A percentile compares a stretch with the other conserved stretches of the same genome.
phyloP scores from a whole-genome alignment of 2,797 vertebrate genomes.

The Peromyscus nudipes region DNA sequence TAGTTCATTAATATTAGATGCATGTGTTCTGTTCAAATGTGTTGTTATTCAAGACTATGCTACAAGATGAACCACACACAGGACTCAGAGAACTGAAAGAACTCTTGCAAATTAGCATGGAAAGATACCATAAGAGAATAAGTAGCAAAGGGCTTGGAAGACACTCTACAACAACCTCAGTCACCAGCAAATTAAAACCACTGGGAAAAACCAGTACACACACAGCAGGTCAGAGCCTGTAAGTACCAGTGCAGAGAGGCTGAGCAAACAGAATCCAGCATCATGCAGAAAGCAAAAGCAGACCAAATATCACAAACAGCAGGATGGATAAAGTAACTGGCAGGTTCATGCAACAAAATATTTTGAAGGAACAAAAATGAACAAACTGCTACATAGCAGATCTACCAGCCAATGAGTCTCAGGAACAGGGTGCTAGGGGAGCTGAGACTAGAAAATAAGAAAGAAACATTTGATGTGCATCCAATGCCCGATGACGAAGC shows the following conservation, averaged over 20 bases:
- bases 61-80: not conserved
- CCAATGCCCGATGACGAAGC: not conserved
- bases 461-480: not conserved
- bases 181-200: not conserved
- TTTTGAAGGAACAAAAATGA: not conserved
- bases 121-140: not conserved
- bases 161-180: not conserved
- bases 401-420: not conserved
- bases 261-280: not conserved
- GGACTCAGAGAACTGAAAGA: not conserved
- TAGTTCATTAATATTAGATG: not conserved
- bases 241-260: not conserved
- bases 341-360: not conserved
- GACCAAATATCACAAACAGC: not conserved
- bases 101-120: not conserved
- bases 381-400: not conserved
- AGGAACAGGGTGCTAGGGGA: not conserved
- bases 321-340: not conserved
- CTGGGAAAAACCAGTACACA: not conserved
- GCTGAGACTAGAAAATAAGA: not conserved
- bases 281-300: not conserved
- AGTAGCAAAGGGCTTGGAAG: not conserved
- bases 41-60: not conserved
- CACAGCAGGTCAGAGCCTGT: not conserved
- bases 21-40: not conserved